Base-by-base conservation (phyloP, 2,797 vertebrate species). In the Sus cebifrons region DNA sequence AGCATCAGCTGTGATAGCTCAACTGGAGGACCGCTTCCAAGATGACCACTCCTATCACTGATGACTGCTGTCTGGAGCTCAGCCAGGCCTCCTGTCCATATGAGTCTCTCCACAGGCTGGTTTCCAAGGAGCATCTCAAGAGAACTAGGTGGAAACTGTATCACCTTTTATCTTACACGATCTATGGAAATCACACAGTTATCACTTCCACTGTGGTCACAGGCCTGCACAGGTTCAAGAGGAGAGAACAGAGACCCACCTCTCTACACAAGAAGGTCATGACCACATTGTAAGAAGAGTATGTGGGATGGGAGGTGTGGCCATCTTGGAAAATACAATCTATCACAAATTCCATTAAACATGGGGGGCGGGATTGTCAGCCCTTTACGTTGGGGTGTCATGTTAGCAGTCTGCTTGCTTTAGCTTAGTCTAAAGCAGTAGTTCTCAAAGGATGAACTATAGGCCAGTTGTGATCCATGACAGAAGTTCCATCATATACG, bases 321-420 rank as follows among this genome's bases (percentile, higher is more conserved):
- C 18, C 27, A 14, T 79, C 77, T 29, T 94, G 62, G 83, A 92
- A 68, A 95, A 93, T 13, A 65, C 17, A 78, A 70, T 60, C 56
- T 54, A 68, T 73, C 58, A 54, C 40, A 56, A 29, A 6, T 74
- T 67, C 82, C 25, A 74, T 4, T 15, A 29, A 91, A 83, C 36
- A 49, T 3, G 25, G 9, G 62, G 16, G 25, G 32, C 36, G 36
- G 36, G 25, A 94, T 0, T 27, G 29, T 65, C 32, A 84, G 83
- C 29, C 27, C 62, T 83, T 95, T 29, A 86, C 17, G 88, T 3
- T 64, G 29, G 36, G 15, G 6, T 27, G 52, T 62, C 15, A 18
- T 20, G 40, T 23, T 75, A 74, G 40, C 73, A 84, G 21, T 36
- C 60, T 23, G 3, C 56, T 52, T 84, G 29, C 16, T 60, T 70